phyloP scores from a whole-genome alignment of 1,140 invertebrate genomes.

The Arion vulgaris region DNA sequence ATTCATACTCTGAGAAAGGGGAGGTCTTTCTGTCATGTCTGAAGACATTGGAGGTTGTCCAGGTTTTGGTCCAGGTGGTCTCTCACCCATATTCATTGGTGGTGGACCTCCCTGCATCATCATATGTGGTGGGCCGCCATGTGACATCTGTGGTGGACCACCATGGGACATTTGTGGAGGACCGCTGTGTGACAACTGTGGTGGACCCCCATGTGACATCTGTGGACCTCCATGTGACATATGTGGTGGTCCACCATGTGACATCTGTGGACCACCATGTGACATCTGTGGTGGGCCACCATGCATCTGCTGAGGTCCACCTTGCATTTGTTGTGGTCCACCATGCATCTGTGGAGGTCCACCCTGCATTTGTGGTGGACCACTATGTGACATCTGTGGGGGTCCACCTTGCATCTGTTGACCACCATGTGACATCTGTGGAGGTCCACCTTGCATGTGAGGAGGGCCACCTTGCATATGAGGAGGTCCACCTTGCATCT shows the following conservation, averaged over 20 bases:
- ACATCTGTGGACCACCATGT: conserved; percentile 26
- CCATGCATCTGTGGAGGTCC: neutral
- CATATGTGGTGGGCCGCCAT: conserved; percentile 31
- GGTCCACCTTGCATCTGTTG: conserved; percentile 34
- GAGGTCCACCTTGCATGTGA: conserved; percentile 35
- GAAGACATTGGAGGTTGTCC: neutral
- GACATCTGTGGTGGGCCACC: conserved; percentile 10
- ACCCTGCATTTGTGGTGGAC: neutral
- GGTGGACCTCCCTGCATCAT: conserved; percentile 28
- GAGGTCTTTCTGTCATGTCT: neutral
- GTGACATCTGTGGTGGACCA: conserved; percentile 22
- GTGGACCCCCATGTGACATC: conserved; percentile 6
- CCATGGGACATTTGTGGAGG: conserved; percentile 19
- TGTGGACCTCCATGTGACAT: conserved; percentile 18
- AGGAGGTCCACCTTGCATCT: neutral
- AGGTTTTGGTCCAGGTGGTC: neutral
- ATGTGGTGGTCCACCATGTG: conserved; percentile 21
- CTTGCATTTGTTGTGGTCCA: conserved; percentile 38
- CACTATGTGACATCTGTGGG: neutral
- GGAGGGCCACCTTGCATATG: conserved; percentile 10
- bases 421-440: conserved; percentile 13
- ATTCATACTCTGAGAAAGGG: neutral
- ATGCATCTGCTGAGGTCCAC: neutral
- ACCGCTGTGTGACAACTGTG: conserved; percentile 15
- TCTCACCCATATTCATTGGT: neutral